A percentile compares a stretch with the other conserved stretches of the same genome.
phyloP scores from a whole-genome alignment of 2,797 vertebrate species.

The Parauchenoglanis ngamensis region DNA sequence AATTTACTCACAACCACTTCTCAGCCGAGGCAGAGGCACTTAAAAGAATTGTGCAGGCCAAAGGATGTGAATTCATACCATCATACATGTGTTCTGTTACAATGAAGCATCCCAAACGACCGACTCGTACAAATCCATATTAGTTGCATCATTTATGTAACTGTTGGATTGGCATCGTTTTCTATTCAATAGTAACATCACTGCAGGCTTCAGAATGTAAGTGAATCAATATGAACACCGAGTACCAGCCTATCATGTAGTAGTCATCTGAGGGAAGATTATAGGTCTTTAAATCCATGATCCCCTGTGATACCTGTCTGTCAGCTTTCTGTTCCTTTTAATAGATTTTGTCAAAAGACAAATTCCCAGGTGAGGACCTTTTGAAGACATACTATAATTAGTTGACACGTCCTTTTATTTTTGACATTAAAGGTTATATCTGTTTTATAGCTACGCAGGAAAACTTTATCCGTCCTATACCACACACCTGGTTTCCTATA shows the following conservation, averaged over 20 bases:
- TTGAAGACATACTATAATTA: slow-evolving; percentile 53
- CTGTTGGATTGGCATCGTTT: neutral
- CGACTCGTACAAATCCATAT: slow-evolving; percentile 29
- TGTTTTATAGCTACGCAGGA: neutral
- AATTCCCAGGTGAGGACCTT: slow-evolving; percentile 53
- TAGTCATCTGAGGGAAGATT: neutral
- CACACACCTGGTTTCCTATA: neutral
- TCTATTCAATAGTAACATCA: neutral
- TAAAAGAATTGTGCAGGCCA: neutral
- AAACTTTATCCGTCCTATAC: neutral
- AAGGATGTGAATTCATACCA: neutral
- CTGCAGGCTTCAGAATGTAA: slow-evolving; percentile 23
- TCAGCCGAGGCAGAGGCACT: neutral
- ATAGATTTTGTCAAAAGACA: slow-evolving; percentile 58
- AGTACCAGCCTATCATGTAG: neutral
- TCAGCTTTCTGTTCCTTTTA: slow-evolving; percentile 61
- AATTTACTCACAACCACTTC: neutral
- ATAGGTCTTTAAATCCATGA: neutral
- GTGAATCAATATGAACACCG: slow-evolving; percentile 34
- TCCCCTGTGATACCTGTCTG: slow-evolving; percentile 47
- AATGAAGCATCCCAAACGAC: neutral
- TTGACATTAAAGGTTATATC: slow-evolving; percentile 62
- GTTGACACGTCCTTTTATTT: slow-evolving; percentile 47
- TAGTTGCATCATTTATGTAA: neutral
- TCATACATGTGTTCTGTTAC: neutral